Conservation (phyloP, 2,113 vertebrate species). For the Megaleporinus macrocephalus region DNA sequence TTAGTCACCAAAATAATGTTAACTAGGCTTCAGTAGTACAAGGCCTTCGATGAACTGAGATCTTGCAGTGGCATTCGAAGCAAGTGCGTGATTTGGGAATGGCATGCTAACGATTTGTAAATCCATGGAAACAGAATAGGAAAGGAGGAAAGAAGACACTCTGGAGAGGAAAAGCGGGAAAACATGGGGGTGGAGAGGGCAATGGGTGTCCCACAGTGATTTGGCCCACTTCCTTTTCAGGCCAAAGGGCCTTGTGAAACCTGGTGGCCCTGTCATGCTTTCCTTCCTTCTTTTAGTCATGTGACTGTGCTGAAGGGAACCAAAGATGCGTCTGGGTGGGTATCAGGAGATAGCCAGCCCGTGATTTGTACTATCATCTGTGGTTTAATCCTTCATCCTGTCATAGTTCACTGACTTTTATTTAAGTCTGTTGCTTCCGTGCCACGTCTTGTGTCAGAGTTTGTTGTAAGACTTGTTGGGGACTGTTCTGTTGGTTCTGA, state of each 20-base stretch:
- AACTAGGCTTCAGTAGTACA: neutral
- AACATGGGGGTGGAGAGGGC: constrained; percentile 3
- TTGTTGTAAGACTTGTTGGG: constrained; percentile 19
- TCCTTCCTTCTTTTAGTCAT: constrained; percentile 55
- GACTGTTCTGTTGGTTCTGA: constrained; percentile 1
- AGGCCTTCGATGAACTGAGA: neutral
- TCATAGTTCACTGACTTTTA: neutral
- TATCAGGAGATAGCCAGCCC: neutral
- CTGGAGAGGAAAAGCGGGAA: constrained; percentile 44
- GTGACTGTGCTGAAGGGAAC: neutral
- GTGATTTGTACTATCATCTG: neutral
- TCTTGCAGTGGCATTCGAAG: constrained; percentile 9
- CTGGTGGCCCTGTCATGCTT: constrained; percentile 52
- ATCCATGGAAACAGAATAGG: constrained; percentile 20
- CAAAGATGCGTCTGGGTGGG: neutral
- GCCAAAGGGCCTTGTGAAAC: constrained; percentile 60
- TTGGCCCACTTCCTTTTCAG: constrained; percentile 57
- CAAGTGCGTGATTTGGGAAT: constrained; percentile 1
- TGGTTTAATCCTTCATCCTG: neutral
- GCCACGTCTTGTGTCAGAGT: neutral
- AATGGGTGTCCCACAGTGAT: constrained; percentile 9
- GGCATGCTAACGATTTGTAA: constrained; percentile 31
- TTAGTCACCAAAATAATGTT: neutral
- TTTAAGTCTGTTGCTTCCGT: neutral
- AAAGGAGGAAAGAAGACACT: constrained; percentile 45